Percentiles rank a stretch among this genome's conserved stretches.
Conservation (phyloP, 1,140 invertebrate genomes). For the Copidosoma floridanum region DNA sequence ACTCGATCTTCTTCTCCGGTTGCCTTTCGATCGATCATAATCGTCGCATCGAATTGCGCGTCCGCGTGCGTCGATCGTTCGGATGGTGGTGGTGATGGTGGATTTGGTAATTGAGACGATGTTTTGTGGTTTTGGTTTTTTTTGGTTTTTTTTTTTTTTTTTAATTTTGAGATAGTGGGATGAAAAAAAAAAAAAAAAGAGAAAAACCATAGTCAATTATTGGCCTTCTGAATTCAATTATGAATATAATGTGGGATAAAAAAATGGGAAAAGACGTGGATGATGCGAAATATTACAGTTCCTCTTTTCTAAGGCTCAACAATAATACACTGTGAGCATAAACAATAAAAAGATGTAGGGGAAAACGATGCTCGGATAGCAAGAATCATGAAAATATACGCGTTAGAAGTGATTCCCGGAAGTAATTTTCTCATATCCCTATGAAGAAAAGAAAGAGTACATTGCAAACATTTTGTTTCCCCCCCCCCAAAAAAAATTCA, state of each 20-base stretch:
- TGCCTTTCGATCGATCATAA: conserved; percentile 53
- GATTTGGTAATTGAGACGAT: conserved; percentile 37
- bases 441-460: too few species aligned
- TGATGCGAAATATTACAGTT: too few species aligned
- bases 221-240: conserved; percentile 34
- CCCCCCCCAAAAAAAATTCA: too few species aligned
- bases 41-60: conserved; percentile 42
- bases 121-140: conserved; percentile 45
- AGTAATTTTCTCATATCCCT: too few species aligned
- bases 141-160: conserved; percentile 45
- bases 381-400: neutral
- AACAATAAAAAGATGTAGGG: neutral
- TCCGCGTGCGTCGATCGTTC: conserved; percentile 50
- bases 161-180: too few species aligned
- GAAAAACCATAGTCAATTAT: conserved; percentile 49
- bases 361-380: neutral
- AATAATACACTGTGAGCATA: too few species aligned
- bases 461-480: too few species aligned
- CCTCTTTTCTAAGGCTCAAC: too few species aligned
- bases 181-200: conserved; percentile 38
- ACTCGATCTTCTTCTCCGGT: conserved; percentile 57
- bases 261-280: too few species aligned
- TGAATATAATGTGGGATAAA: conserved; percentile 1
- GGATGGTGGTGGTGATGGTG: conserved; percentile 44
- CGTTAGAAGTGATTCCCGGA: neutral